Evolutionary conservation across 2,113 vertebrate genomes (phyloP).

Genomic region (Zingel zingel): DNA sequence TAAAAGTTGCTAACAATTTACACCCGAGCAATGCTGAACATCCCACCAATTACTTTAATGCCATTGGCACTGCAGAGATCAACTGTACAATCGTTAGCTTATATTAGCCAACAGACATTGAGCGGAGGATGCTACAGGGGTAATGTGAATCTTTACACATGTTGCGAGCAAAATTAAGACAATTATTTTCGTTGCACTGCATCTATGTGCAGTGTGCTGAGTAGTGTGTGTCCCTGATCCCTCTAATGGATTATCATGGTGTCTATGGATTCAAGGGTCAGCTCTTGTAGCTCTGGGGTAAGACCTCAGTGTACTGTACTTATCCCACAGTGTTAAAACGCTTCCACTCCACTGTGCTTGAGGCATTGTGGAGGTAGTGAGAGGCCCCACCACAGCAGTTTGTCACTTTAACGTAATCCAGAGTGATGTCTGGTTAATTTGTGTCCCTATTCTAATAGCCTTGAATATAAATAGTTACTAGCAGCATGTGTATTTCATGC

Average conservation of each 20-base stretch:
- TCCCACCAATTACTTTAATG: constrained; percentile 59
- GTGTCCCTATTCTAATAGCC: constrained; percentile 80
- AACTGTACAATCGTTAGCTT: constrained; percentile 61
- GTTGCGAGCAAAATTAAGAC: constrained; percentile 58
- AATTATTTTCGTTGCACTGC: constrained; percentile 62
- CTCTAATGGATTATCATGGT: constrained; percentile 64
- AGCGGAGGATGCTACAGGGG: constrained; percentile 58
- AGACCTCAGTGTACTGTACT: constrained; percentile 48
- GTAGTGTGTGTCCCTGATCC: constrained; percentile 46
- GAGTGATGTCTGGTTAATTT: constrained; percentile 83
- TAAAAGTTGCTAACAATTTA: constrained; percentile 48
- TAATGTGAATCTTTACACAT: constrained; percentile 56
- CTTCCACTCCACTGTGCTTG: constrained; percentile 28
- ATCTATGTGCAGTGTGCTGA: constrained; percentile 45
- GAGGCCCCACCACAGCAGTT: constrained; percentile 51
- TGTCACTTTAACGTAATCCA: constrained; percentile 80
- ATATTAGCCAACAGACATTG: constrained; percentile 68
- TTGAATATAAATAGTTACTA: constrained; percentile 77
- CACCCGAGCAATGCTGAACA: constrained; percentile 32
- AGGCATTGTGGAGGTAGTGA: constrained; percentile 12
- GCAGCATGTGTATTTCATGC: constrained; percentile 66
- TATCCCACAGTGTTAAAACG: constrained; percentile 45
- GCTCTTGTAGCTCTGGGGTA: constrained; percentile 41
- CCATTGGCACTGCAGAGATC: constrained; percentile 56
- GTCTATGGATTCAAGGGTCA: constrained; percentile 62